Evolutionary conservation across 2,888 invertebrate species (phyloP).

Genomic region (Philonicus albiceps): DNA sequence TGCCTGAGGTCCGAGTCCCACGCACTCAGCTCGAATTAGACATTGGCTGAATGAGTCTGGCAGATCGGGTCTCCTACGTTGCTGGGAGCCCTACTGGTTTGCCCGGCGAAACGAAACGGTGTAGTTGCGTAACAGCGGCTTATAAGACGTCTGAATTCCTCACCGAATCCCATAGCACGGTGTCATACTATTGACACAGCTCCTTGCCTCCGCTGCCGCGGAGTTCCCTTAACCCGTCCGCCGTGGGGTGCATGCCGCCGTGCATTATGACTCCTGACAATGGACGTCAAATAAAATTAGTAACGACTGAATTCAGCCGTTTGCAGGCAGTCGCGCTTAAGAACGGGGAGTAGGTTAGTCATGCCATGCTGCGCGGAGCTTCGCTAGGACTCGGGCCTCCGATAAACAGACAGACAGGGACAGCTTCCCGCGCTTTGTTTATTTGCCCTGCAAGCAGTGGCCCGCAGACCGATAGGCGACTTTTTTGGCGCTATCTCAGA

Average conservation of each 20-base stretch:
- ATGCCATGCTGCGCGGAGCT: neutral
- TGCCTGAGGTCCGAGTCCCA: neutral
- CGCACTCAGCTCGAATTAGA: slow-evolving; percentile 18
- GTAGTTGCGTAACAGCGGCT: neutral
- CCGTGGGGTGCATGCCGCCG: slow-evolving; percentile 16
- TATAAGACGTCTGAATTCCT: neutral
- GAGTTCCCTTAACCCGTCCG: neutral
- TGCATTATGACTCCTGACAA: slow-evolving; percentile 41
- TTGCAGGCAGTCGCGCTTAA: neutral
- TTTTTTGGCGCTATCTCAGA: slow-evolving; percentile 22
- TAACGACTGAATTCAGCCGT: slow-evolving; percentile 34
- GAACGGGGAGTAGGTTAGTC: slow-evolving; percentile 3
- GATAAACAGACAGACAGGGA: neutral
- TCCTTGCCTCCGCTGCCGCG: neutral
- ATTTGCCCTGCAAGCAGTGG: neutral
- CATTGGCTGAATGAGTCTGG: neutral
- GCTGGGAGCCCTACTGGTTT: neutral
- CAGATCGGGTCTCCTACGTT: neutral
- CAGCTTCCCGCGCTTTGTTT: neutral
- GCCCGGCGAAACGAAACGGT: neutral
- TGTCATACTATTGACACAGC: slow-evolving; percentile 27
- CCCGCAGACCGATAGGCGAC: slow-evolving; percentile 3
- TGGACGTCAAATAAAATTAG: slow-evolving; percentile 45
- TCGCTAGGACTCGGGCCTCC: neutral
- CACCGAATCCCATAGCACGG: neutral